Base-by-base conservation (phyloP, 2,113 vertebrate species). In the Pandion haliaetus region DNA sequence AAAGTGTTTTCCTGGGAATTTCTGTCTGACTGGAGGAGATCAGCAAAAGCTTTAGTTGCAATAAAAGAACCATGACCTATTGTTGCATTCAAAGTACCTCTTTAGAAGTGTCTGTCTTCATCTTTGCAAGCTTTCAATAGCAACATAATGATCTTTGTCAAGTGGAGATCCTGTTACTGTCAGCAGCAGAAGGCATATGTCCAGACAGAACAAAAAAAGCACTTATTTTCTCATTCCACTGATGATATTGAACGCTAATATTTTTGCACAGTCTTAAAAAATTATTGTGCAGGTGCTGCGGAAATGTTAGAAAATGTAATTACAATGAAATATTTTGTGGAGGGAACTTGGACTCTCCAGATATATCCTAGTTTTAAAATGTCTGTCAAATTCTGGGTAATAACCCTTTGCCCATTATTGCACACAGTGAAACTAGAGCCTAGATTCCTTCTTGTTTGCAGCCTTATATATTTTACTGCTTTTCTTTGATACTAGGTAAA, bases 71-170 rank as follows among this genome's bases (percentile, higher is more conserved):
- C 2, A 2, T 90, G 59, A 42, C 18, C 26, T 88, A 55, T 63
- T 82, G 52, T 88, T 95, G 71, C 49, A 77, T 78, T 34, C 16
- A 91, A 90, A 94, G 18, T 86, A 84, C 86, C 82, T 97, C 91
- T 96, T 97, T 85, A 97, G 81, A 94, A 74, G n/a, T 83, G 47
- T 72, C 95, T 96, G 91, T 95, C 91, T 81, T 97, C 88, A 36
- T 95, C 96, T 89, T 82, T 96, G 67, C 45, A 79, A 94, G 86
- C 61, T 97, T 94, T 98, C 90, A 94, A 78, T 67, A 79, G 85
- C 90, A 84, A 93, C 8, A 47, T 92, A 98, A 97, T 96, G 92
- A 86, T 76, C 86, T 97, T 96, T 95, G 95, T 97, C 82, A 89
- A 92, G 45, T 84, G 49, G 40, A 91, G 96, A 97, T 98, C 49